Evolutionary conservation across 2,113 vertebrate species (phyloP).

Genomic region (Thalassoma bifasciatum): DNA sequence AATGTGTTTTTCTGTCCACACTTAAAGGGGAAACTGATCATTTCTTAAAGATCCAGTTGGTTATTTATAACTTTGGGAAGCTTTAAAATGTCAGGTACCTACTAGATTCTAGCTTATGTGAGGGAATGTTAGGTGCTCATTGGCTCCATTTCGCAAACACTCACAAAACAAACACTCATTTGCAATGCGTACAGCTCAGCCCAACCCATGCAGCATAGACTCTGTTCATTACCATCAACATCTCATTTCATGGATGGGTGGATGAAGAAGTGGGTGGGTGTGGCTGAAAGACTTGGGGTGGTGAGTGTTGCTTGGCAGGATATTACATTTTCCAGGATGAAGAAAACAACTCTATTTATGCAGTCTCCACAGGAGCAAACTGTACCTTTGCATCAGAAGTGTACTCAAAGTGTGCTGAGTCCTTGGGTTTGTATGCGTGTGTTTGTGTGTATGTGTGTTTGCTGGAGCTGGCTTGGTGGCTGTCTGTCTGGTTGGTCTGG

Average conservation of each 20-base stretch:
- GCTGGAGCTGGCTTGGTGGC: slow-evolving; percentile 26
- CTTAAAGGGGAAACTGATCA: slow-evolving; percentile 9
- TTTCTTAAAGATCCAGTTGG: neutral
- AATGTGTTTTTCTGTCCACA: slow-evolving; percentile 42
- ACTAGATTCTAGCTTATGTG: neutral
- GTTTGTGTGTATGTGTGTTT: slow-evolving; percentile 3
- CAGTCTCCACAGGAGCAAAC: slow-evolving; percentile 67
- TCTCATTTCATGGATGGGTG: slow-evolving; percentile 56
- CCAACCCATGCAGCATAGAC: slow-evolving; percentile 45
- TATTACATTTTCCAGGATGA: slow-evolving; percentile 74
- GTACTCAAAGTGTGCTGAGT: slow-evolving; percentile 27
- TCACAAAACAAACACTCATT: slow-evolving; percentile 17
- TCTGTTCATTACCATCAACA: slow-evolving; percentile 65
- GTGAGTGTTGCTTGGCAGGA: slow-evolving; percentile 48
- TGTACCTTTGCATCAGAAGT: slow-evolving; percentile 71
- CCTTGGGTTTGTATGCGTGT: neutral
- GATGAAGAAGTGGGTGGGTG: slow-evolving; percentile 49
- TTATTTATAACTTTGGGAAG: neutral
- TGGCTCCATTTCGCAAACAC: slow-evolving; percentile 21
- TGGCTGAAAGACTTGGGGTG: slow-evolving; percentile 38
- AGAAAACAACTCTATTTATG: slow-evolving; percentile 81
- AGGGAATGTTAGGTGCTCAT: slow-evolving; percentile 3
- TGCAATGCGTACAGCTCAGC: neutral
- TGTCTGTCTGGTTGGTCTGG: slow-evolving; percentile 31
- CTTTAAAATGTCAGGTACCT: neutral